These are phyloP conservation scores for Cantharis rustica DNA, from an alignment of 2,888 invertebrate species.

Conservation along the genomic window DNA sequence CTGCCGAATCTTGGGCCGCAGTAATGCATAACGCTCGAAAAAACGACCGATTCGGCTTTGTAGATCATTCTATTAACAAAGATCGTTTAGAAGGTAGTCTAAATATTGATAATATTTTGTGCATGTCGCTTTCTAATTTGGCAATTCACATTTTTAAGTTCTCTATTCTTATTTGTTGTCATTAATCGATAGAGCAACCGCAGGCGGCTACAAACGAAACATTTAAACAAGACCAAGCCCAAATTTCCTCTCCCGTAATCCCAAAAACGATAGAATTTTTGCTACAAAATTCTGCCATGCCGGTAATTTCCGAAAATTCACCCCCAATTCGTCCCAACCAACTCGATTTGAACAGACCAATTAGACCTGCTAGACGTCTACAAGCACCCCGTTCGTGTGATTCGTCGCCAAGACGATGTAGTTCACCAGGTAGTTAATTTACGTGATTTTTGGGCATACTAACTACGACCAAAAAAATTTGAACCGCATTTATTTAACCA, in stretches of 20 bases:
- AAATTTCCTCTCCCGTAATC: conserved; percentile 54
- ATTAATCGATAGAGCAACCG: conserved; percentile 25
- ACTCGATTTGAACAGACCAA: conserved; percentile 51
- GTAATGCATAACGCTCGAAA: conserved; percentile 16
- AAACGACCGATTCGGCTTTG: conserved; percentile 7
- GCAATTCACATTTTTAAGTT: neutral
- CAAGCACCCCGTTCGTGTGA: conserved; percentile 42
- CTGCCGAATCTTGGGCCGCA: conserved; percentile 60
- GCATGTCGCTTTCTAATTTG: neutral
- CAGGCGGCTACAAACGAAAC: conserved; percentile 35
- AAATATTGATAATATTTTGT: neutral
- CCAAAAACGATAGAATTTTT: conserved; percentile 57
- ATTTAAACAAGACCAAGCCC: conserved; percentile 50
- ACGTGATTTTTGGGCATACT: conserved; percentile 2
- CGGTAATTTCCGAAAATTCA: conserved; percentile 42
- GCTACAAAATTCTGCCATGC: conserved; percentile 60
- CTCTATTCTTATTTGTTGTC: neutral
- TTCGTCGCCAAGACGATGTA: conserved; percentile 39
- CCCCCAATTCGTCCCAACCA: conserved; percentile 48
- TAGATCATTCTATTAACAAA: conserved; percentile 1
- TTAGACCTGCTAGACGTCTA: conserved; percentile 50
- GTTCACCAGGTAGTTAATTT: conserved; percentile 45
- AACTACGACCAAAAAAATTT: conserved; percentile 6
- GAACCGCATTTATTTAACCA: neutral
- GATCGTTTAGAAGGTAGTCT: conserved; percentile 8